Evolutionary conservation across 1,140 invertebrate genomes (phyloP).

Genomic region (Drosophila ercepeae): DNA sequence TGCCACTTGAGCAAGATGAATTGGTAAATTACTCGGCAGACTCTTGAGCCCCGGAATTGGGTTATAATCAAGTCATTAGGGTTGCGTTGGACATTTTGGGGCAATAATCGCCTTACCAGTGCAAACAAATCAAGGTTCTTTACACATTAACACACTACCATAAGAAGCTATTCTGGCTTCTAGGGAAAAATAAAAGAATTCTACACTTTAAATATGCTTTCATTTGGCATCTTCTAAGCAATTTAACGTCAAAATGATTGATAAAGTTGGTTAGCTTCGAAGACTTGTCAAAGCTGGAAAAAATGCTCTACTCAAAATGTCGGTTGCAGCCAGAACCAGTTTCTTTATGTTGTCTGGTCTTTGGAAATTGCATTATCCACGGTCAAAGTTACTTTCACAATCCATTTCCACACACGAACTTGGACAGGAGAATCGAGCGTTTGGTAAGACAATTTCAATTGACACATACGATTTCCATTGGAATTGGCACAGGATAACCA

Average conservation of each 20-base stretch:
- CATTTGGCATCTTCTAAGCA: conserved; percentile 75
- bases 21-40: conserved; percentile 63
- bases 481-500: conserved; percentile 33
- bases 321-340: conserved; percentile 38
- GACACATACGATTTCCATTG: conserved; percentile 69
- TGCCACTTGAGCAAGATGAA: conserved; percentile 61
- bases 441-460: conserved; percentile 73
- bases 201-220: conserved; percentile 39
- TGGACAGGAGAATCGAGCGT: conserved; percentile 23
- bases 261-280: conserved; percentile 65
- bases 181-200: too few species aligned
- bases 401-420: conserved; percentile 2
- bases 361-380: conserved; percentile 55
- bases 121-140: not conserved
- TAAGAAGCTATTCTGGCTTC: too few species aligned
- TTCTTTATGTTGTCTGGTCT: conserved; percentile 37
- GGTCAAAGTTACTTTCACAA: conserved; percentile 42
- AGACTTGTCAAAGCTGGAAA: conserved; percentile 43
- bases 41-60: conserved; percentile 44
- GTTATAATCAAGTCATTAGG: conserved; percentile 45
- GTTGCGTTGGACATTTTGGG: conserved; percentile 2
- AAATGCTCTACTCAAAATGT: conserved; percentile 35
- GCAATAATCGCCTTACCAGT: conserved; percentile 9
- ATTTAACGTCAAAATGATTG: conserved; percentile 83
- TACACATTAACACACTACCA: conserved; percentile 20